Evolutionary conservation across 2,888 invertebrate genomes (phyloP), one percentile per base, ranked within the genome.

Genomic region (Hetaerina titia): DNA sequence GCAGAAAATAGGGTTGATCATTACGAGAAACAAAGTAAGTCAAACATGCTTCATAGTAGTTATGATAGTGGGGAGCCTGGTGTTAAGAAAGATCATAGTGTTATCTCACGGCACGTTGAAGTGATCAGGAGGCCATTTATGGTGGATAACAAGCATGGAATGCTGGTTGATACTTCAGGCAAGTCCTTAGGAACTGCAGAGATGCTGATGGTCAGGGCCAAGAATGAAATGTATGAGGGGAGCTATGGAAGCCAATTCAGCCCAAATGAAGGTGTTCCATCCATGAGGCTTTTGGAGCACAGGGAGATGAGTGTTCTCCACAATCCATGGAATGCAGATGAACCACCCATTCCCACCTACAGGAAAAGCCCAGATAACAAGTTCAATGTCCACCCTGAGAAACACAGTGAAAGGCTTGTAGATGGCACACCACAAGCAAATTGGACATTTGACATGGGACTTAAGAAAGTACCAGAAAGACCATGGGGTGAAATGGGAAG

Each of bases 111-210:
- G 0, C 19, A 60, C 13, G 22, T 69, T 56, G 92, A 92, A 69
- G n/a, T 92, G 17, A 92, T 92, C 69, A 92, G 45, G 22, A 64
- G n/a, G 69, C 92, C 92, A 15, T n/a, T 92, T n/a, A 11, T 74
- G 22, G n/a, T 63, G 64, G 69, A 69, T 56, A n/a, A 92, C 0
- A 57, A 92, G 5, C 69, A 57, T 69, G 56, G 69, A 69, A 57
- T 56, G n/a, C 22, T 69, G n/a, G n/a, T 64, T 8, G 19, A 69
- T 56, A 22, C 64, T 45, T 69, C 92, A 64, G 69, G 92, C n/a
- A 92, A 57, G 56, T 4, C 45, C 22, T 22, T 56, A n/a, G 64
- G 56, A 15, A 19, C 92, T 56, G 25, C 92, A 17, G 69, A 69
- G 8, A n/a, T 69, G 56, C 69, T 92, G 22, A 6, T 92, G 15